phyloP scores from a whole-genome alignment of 2,113 vertebrate genomes.

The Haplochromis burtoni region DNA sequence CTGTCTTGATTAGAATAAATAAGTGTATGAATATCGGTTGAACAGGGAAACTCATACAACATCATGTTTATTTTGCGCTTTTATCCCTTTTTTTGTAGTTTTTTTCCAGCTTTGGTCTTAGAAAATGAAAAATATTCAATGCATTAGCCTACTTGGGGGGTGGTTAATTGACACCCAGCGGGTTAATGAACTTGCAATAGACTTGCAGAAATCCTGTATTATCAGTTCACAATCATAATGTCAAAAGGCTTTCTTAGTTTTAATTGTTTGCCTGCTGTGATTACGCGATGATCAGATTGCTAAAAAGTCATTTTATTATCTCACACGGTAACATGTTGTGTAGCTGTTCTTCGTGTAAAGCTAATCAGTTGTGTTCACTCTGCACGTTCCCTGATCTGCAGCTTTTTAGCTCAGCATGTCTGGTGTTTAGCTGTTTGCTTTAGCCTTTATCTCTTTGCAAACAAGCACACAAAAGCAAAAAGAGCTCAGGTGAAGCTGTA shows the following conservation, averaged over 20 bases:
- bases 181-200: neutral
- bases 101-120: neutral
- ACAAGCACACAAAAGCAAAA: neutral
- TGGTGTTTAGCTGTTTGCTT: neutral
- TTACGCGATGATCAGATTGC: neutral
- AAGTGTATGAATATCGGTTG: neutral
- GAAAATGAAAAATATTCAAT: neutral
- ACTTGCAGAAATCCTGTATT: neutral
- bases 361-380: neutral
- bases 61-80: neutral
- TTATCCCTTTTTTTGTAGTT: neutral
- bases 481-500: neutral
- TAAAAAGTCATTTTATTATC: neutral
- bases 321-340: neutral
- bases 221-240: neutral
- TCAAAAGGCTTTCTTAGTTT: neutral
- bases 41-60: neutral
- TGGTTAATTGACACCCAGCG: neutral
- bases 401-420: neutral
- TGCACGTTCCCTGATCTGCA: neutral
- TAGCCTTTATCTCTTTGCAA: neutral
- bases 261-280: neutral
- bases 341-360: neutral
- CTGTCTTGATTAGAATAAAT: neutral
- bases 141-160: neutral